Percentiles rank a stretch among this genome's conserved stretches.
Conservation (phyloP, 2,113 vertebrate genomes). For the Pygoscelis adeliae region DNA sequence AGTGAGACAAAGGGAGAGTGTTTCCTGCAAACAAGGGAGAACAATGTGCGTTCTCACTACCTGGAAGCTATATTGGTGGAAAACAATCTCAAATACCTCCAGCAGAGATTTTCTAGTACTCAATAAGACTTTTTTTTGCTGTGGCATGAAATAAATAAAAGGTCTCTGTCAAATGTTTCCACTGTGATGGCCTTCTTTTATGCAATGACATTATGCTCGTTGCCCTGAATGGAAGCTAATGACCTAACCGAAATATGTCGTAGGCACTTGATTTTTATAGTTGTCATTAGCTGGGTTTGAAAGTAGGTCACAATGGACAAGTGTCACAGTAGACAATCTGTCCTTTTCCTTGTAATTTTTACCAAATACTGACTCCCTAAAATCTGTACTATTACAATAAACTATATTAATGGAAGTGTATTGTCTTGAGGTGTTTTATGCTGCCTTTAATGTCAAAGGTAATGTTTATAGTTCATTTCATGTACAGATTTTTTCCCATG, state of each 20-base stretch:
- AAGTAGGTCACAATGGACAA: neutral
- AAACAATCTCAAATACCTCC: neutral
- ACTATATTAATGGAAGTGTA: neutral
- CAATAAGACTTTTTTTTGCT: neutral
- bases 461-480: neutral
- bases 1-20: neutral
- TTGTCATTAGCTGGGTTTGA: neutral
- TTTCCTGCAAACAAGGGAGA: neutral
- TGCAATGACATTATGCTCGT: neutral
- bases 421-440: neutral
- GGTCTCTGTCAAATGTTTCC: neutral
- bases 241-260: neutral
- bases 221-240: neutral
- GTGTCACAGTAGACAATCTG: neutral
- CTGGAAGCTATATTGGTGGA: neutral
- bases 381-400: neutral
- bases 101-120: neutral
- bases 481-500: neutral
- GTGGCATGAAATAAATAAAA: neutral
- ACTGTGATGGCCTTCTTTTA: neutral
- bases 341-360: neutral
- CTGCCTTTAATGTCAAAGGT: neutral
- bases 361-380: neutral
- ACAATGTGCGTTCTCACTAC: neutral
- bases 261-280: neutral